These are phyloP conservation scores for Naso thynnoides DNA, from an alignment of 2,797 vertebrate species.

Conservation along the genomic window DNA sequence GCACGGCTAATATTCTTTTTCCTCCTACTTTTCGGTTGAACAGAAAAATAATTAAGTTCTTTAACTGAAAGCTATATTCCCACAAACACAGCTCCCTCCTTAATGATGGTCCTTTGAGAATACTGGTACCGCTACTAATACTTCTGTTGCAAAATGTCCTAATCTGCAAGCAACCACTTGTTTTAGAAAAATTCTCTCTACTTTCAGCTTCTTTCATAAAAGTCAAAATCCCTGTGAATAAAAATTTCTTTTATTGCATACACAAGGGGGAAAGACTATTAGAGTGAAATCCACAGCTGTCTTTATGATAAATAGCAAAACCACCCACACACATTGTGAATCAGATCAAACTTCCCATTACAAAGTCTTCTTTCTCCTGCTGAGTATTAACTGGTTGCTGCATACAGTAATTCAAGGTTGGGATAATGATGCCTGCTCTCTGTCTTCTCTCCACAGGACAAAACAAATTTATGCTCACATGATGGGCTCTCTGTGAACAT, in stretches of 20 bases:
- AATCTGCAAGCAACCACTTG: neutral
- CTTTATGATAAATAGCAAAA: neutral
- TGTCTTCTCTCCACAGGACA: neutral
- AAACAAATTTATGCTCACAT: neutral
- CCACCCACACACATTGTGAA: neutral
- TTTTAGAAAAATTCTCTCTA: neutral
- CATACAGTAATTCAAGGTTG: neutral
- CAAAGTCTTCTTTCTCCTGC: neutral
- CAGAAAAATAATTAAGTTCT: neutral
- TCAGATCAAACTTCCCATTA: neutral
- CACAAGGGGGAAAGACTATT: neutral
- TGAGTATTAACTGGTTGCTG: neutral
- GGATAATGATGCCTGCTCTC: neutral
- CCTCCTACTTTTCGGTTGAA: neutral
- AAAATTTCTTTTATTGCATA: neutral
- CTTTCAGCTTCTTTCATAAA: neutral
- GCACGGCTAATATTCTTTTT: neutral
- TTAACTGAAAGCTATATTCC: neutral
- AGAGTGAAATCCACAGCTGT: neutral
- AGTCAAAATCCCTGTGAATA: neutral
- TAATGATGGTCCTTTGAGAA: neutral
- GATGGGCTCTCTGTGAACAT: neutral
- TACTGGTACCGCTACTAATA: neutral
- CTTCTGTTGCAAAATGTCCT: neutral
- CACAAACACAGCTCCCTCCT: neutral